phyloP scores from a whole-genome alignment of 2,888 invertebrate species.

The Trileptium ribeirensis region DNA sequence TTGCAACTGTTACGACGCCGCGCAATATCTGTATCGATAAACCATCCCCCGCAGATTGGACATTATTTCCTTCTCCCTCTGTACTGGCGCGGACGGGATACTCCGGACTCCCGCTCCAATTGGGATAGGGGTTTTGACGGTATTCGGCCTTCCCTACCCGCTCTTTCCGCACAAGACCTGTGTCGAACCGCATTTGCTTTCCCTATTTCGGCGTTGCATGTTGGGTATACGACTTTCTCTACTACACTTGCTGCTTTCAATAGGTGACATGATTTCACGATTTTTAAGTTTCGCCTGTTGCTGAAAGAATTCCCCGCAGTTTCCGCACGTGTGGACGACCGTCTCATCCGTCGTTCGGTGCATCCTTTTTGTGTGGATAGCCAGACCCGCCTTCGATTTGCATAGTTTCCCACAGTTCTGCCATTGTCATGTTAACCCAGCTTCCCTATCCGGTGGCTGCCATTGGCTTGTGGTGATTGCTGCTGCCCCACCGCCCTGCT shows the following conservation, averaged over 20 bases:
- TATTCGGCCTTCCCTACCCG: neutral
- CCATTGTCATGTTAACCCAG: no score
- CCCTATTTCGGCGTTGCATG: neutral
- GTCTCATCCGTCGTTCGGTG: neutral
- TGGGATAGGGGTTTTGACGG: neutral
- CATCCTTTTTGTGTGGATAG: neutral
- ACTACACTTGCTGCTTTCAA: neutral
- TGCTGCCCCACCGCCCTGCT: no score
- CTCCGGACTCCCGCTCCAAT: no score
- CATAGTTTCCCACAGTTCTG: neutral
- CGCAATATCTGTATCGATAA: no score
- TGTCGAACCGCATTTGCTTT: neutral
- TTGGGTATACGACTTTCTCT: neutral
- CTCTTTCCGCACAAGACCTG: neutral
- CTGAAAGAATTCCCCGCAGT: neutral
- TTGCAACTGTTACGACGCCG: no score
- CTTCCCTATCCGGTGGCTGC: no score
- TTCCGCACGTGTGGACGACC: neutral
- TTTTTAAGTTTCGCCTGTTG: neutral
- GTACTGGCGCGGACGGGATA: no score
- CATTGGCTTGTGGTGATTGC: no score
- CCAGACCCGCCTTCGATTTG: neutral
- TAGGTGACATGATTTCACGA: neutral
- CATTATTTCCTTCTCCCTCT: no score
- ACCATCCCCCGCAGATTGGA: no score